Evolutionary conservation across 2,113 vertebrate genomes (phyloP), one percentile per base, ranked within the genome.

Genomic region (Hippocampus abdominalis): DNA sequence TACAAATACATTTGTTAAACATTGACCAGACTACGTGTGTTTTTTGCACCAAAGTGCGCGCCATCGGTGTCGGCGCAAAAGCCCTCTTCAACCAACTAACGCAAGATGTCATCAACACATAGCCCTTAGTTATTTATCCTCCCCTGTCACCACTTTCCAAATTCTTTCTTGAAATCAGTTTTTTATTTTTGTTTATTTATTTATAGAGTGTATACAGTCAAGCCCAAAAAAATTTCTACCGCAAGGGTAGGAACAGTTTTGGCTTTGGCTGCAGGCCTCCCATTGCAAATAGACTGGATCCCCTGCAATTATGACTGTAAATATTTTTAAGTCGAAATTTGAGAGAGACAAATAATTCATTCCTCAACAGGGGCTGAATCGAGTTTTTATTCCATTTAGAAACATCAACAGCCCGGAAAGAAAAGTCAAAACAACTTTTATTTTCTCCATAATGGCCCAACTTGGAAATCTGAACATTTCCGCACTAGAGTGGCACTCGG

Each of bases 1-100:
- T 92, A 89, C 79, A 92, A 93, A 90, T 93, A 94, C 93, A 94
- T 86, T 85, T 85, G 84, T 84, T 89, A 86, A 89, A 86, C 70
- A 87, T 85, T 81, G 67, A 81, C 77, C 65, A 2, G 1, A 11
- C 56, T 40, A 5, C 80, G 56, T 81, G 84, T 81, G 69, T 69
- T 75, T 75, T 46, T 69, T 40, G 23, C n/a, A 48, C 49, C 8
- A 44, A 44, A 42, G 21, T 15, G n/a, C 21, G 29, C 18, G 40
- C 9, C 20, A 40, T 62, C 60, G 2, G 61, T 54, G 32, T 64
- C 59, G 23, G 11, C 16, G 9, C 8, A 59, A 2, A 27, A 57
- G 36, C 9, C 25, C 13, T 68, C 18, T 53, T 42, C 63, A 12
- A 64, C 48, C 3, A 40, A 64, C 29, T 1, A 39, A 49, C 15